A percentile compares a stretch with the other conserved stretches of the same genome.
phyloP scores from a whole-genome alignment of 2,888 invertebrate genomes.

The Amphipyra tragopoginis region DNA sequence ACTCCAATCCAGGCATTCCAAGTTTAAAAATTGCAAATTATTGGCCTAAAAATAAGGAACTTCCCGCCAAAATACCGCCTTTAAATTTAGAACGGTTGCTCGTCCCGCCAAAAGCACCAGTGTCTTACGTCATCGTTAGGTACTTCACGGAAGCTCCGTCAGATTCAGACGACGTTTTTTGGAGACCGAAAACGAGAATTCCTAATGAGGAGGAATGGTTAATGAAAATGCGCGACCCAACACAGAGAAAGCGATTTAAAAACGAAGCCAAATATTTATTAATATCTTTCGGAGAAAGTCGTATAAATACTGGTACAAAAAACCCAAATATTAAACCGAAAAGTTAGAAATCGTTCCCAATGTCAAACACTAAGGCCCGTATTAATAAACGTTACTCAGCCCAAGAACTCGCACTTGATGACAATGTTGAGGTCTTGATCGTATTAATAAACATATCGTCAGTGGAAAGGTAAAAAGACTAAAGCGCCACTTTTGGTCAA shows the following conservation, averaged over 20 bases:
- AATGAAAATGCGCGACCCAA: not conserved
- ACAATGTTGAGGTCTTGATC: too few relatives aligned
- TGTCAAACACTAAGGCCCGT: too few relatives aligned
- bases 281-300: constrained; percentile 1
- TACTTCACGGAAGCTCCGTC: not conserved
- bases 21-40: not conserved
- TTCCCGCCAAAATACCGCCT: constrained; percentile 7
- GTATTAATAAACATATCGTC: too few relatives aligned
- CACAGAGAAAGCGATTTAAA: not conserved
- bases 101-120: constrained; percentile 43
- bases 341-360: not conserved
- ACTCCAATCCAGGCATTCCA: not conserved
- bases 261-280: constrained; percentile 34
- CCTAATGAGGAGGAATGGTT: constrained; percentile 9
- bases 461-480: too few relatives aligned
- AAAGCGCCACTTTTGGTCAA: too few relatives aligned
- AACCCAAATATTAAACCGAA: not conserved
- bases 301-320: not conserved
- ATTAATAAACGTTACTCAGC: too few relatives aligned
- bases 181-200: constrained; percentile 20
- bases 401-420: too few relatives aligned
- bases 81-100: constrained; percentile 46
- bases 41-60: constrained; percentile 7
- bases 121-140: constrained; percentile 34
- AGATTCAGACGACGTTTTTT: constrained; percentile 11